Evolutionary conservation across 2,888 invertebrate species (phyloP).

Genomic region (Temnothorax unifasciatus): DNA sequence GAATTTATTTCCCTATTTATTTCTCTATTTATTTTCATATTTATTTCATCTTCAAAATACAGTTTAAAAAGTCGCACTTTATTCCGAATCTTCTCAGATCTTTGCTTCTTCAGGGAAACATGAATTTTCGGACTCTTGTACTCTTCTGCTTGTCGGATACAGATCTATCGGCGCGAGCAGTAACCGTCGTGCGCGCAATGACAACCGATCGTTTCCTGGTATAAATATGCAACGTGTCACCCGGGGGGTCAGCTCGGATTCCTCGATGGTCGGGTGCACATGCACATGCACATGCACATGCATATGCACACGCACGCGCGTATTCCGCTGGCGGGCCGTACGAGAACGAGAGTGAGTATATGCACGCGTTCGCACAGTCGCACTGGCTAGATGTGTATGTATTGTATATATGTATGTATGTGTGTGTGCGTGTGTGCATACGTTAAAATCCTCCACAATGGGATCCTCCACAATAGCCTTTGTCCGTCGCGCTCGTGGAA

Average conservation of each 20-base stretch:
- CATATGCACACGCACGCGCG: background rate
- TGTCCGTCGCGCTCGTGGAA: constrained; percentile 81
- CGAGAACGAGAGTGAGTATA: constrained; percentile 21
- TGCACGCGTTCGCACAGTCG: constrained; percentile 32
- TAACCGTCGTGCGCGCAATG: constrained; percentile 68
- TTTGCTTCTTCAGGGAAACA: background rate
- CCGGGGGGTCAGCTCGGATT: constrained; percentile 82
- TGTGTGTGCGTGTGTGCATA: constrained; percentile 77
- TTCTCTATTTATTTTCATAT: background rate
- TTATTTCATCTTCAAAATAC: background rate
- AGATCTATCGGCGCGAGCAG: constrained; percentile 67
- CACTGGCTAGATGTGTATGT: constrained; percentile 46
- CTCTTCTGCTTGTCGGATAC: constrained; percentile 67
- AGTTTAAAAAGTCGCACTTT: background rate
- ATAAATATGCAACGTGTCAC: constrained; percentile 83
- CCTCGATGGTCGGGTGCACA: constrained; percentile 73
- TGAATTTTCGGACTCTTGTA: constrained; percentile 22
- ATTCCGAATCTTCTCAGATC: background rate
- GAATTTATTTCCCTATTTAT: background rate
- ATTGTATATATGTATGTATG: constrained; percentile 61
- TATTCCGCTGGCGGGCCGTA: constrained; percentile 34
- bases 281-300: constrained; percentile 29
- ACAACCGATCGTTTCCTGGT: constrained; percentile 82
- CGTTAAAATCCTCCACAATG: constrained; percentile 82
- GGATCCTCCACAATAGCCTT: constrained; percentile 83